Percentiles rank a stretch among this genome's conserved stretches.
These are phyloP conservation scores for Euplexia lucipara DNA, from an alignment of 2,888 invertebrate genomes.

Conservation along the genomic window DNA sequence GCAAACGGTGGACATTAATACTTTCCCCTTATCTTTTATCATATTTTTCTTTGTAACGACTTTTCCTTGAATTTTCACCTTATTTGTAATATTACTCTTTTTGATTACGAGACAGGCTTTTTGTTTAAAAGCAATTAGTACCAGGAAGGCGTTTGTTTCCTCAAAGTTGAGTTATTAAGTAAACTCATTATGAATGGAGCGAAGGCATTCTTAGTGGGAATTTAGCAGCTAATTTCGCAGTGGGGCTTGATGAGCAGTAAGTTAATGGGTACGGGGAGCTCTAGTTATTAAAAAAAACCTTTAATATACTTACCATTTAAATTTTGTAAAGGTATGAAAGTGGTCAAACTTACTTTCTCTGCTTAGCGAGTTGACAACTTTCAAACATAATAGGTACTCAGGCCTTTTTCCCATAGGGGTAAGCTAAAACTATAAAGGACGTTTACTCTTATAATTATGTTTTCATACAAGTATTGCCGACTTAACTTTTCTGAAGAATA, in stretches of 20 bases:
- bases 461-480: too few species aligned
- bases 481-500: too few species aligned
- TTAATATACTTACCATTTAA: neutral
- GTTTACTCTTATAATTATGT: too few species aligned
- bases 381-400: too few species aligned
- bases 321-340: neutral
- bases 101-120: conserved; percentile 49
- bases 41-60: conserved; percentile 51
- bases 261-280: conserved; percentile 5
- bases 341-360: neutral
- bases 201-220: conserved; percentile 35
- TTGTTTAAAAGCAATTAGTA: conserved; percentile 43
- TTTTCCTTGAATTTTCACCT: conserved; percentile 51
- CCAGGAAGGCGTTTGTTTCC: conserved; percentile 45
- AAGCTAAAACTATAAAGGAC: too few species aligned
- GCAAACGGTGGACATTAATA: conserved; percentile 12
- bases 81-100: conserved; percentile 60
- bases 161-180: conserved; percentile 40
- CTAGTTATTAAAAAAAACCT: neutral
- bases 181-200: conserved; percentile 37
- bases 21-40: conserved; percentile 38
- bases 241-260: conserved; percentile 21
- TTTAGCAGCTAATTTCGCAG: conserved; percentile 28
- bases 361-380: too few species aligned
- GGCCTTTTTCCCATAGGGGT: too few species aligned